Conservation (phyloP, 30 jellyfish, hydroid and myxozoan species). For the Nemopilema nomurai region DNA sequence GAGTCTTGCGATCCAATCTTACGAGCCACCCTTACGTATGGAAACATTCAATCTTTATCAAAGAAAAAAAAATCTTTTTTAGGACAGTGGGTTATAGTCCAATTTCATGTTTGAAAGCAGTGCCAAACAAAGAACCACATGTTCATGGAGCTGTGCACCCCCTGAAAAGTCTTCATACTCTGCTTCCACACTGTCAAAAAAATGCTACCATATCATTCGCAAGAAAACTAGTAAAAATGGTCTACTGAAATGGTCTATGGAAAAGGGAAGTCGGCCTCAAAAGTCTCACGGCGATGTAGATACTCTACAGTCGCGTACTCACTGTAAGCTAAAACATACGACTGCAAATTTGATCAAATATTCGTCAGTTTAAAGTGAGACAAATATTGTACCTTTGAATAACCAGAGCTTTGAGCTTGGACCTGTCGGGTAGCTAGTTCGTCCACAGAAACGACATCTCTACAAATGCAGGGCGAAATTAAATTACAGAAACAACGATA, state of each 20-base stretch:
- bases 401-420: conserved; percentile 73
- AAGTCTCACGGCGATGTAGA: neutral
- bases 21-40: too few species aligned
- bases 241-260: too few species aligned
- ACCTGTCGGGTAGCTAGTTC: conserved; percentile 75
- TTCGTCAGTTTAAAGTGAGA: neutral
- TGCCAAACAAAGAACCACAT: neutral
- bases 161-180: too few species aligned
- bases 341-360: neutral
- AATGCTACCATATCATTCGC: too few species aligned
- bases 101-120: neutral
- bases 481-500: neutral
- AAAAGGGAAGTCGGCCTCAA: too few species aligned
- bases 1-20: too few species aligned
- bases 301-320: neutral
- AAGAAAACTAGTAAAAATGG: too few species aligned
- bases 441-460: conserved; percentile 52
- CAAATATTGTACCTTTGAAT: conserved; percentile 60
- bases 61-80: too few species aligned
- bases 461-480: conserved; percentile 19
- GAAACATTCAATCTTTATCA: too few species aligned
- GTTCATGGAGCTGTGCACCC: too few species aligned
- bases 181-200: too few species aligned
- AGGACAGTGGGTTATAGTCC: neutral
- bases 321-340: neutral